phyloP scores from a whole-genome alignment of 2,888 invertebrate genomes.

The Stegophylla sp. region DNA sequence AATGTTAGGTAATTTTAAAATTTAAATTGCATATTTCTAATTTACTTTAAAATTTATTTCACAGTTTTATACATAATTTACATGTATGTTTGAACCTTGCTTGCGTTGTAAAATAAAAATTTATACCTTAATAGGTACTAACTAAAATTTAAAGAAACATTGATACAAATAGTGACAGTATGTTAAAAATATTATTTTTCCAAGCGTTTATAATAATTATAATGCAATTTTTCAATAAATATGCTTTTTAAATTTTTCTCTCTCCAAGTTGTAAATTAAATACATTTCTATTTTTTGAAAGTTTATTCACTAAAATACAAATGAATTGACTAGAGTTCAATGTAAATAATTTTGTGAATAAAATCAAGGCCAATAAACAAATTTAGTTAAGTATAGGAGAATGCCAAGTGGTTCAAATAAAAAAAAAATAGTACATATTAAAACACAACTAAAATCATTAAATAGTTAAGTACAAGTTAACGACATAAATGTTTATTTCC shows the following conservation, averaged over 20 bases:
- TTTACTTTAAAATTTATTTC: too few relatives aligned
- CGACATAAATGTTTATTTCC: constrained; percentile 27
- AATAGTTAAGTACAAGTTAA: constrained; percentile 4
- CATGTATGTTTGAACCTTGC: too few relatives aligned
- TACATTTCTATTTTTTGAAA: neutral
- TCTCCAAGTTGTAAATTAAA: neutral
- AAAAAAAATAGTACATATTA: neutral
- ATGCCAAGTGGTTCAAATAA: constrained; percentile 14
- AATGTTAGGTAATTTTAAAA: too few relatives aligned
- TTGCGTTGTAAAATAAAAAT: too few relatives aligned
- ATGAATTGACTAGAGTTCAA: neutral
- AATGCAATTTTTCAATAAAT: neutral
- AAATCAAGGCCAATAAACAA: constrained; percentile 36
- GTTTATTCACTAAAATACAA: neutral
- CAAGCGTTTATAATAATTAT: too few relatives aligned
- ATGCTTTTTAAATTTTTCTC: neutral
- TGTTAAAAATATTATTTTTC: too few relatives aligned
- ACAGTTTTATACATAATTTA: too few relatives aligned
- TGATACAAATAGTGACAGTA: too few relatives aligned
- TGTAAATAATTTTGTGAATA: neutral
- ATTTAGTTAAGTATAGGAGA: neutral
- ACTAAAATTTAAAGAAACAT: too few relatives aligned
- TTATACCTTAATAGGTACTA: too few relatives aligned
- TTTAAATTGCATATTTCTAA: too few relatives aligned
- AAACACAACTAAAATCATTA: constrained; percentile 5